Percentiles rank a stretch among this genome's conserved stretches.
Evolutionary conservation across 1,140 invertebrate genomes (phyloP).

Genomic region (Leptinotarsa undecemlineata): DNA sequence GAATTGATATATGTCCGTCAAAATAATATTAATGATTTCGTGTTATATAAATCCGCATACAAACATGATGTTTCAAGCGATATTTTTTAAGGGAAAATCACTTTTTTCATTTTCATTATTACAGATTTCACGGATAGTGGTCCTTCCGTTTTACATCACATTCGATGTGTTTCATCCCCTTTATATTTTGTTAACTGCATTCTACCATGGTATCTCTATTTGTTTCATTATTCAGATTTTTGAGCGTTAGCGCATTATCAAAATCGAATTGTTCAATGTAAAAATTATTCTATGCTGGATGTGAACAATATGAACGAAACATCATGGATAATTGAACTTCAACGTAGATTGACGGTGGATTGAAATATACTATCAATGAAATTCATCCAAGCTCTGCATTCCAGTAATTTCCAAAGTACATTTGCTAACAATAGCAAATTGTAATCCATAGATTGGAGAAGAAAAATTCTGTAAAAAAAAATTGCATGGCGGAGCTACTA

Average conservation of each 20-base stretch:
- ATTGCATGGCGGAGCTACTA: too few species aligned
- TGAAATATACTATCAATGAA: too few species aligned
- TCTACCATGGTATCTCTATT: neutral
- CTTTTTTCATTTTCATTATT: constrained; percentile 6
- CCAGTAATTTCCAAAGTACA: too few species aligned
- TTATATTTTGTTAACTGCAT: neutral
- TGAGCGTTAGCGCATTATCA: neutral
- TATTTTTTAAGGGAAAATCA: neutral
- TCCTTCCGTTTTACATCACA: neutral
- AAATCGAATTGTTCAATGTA: neutral
- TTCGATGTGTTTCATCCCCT: neutral
- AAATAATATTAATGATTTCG: neutral
- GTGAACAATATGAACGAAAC: too few species aligned
- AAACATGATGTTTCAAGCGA: neutral
- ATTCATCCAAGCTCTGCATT: too few species aligned
- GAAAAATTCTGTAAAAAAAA: too few species aligned
- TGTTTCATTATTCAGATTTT: neutral
- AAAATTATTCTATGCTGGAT: too few species aligned
- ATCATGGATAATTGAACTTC: too few species aligned
- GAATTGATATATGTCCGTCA: neutral
- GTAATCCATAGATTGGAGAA: too few species aligned
- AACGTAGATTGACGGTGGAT: too few species aligned
- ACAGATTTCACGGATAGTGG: neutral
- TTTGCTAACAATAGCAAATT: too few species aligned
- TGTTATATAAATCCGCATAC: neutral